Conservation (phyloP, 2,888 invertebrate species). For the Andrena hattorfiana region DNA sequence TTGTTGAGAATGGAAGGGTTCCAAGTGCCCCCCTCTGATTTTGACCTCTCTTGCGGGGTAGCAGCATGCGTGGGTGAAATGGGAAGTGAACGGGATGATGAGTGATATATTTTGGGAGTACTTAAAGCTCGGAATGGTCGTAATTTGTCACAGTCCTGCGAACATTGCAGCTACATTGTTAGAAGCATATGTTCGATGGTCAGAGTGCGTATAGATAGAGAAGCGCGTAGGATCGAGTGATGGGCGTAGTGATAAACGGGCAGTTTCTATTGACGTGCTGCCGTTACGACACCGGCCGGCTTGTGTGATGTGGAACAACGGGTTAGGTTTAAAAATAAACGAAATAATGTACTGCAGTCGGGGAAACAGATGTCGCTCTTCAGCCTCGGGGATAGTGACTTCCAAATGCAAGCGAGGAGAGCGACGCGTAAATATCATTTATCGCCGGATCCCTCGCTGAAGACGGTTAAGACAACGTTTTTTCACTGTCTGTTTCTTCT, state of each 20-base stretch:
- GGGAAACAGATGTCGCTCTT: slow-evolving; percentile 57
- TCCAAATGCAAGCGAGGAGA: slow-evolving; percentile 55
- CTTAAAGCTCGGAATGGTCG: too few species aligned
- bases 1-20: too few species aligned
- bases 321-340: slow-evolving; percentile 61
- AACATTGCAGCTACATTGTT: not conserved
- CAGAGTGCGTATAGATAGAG: not conserved
- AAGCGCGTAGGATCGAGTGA: not conserved
- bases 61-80: too few species aligned
- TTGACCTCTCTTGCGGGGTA: too few species aligned
- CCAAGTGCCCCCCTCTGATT: too few species aligned
- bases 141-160: too few species aligned
- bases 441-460: slow-evolving; percentile 46
- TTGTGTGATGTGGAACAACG: slow-evolving; percentile 58
- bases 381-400: slow-evolving; percentile 57
- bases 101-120: too few species aligned
- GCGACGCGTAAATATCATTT: slow-evolving; percentile 59
- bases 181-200: too few species aligned
- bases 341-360: slow-evolving; percentile 55
- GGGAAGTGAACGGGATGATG: too few species aligned
- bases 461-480: slow-evolving; percentile 35
- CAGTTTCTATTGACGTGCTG: slow-evolving; percentile 3
- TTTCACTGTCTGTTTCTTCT: slow-evolving; percentile 42
- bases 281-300: slow-evolving; percentile 43
- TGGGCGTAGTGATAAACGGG: slow-evolving; percentile 19